phyloP scores from a whole-genome alignment of 2,797 vertebrate species.

The Mareca strepera region DNA sequence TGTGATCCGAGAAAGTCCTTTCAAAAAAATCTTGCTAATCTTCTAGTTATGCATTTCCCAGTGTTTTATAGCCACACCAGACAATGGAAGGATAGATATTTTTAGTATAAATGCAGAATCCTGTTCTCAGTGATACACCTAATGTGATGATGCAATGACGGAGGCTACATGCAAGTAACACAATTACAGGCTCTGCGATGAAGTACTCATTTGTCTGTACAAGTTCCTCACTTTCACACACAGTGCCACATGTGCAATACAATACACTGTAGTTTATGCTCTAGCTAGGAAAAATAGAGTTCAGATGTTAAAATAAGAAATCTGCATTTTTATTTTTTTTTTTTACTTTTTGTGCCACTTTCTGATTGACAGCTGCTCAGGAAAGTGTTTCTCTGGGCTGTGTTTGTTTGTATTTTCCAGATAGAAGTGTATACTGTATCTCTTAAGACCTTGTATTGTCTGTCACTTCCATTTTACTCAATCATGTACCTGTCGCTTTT shows the following conservation, averaged over 20 bases:
- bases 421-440: not conserved
- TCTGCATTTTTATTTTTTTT: not conserved
- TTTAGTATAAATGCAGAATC: not conserved
- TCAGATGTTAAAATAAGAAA: not conserved
- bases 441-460: conserved; percentile 43
- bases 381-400: conserved; percentile 2
- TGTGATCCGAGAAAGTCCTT: not conserved
- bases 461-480: conserved; percentile 64
- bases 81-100: not conserved
- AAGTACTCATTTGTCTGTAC: not conserved
- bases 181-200: not conserved
- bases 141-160: not conserved
- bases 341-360: not conserved
- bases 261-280: not conserved
- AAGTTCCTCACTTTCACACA: not conserved
- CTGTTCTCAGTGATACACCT: not conserved
- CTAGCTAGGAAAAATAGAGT: not conserved
- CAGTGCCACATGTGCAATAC: not conserved
- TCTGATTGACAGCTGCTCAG: conserved; percentile 46
- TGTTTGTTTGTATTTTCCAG: conserved; percentile 36
- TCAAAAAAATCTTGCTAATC: not conserved
- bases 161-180: not conserved
- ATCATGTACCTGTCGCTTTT: conserved; percentile 48
- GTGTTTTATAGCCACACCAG: not conserved
- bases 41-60: not conserved